phyloP scores from a whole-genome alignment of 1,140 invertebrate species.

The Drosophila orena region DNA sequence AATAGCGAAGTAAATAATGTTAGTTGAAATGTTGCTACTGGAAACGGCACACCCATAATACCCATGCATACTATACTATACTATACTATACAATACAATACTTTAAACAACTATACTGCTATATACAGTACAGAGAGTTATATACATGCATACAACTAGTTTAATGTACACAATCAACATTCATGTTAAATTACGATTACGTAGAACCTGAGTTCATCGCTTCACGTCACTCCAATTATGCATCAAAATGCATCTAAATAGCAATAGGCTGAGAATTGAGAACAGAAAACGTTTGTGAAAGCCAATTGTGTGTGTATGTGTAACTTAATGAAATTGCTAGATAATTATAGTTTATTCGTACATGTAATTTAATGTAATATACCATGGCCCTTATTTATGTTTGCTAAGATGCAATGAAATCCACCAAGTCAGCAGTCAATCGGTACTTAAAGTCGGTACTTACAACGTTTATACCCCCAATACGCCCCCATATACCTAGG shows the following conservation, averaged over 20 bases:
- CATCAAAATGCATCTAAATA: conserved; percentile 71
- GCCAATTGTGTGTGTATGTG: conserved; percentile 65
- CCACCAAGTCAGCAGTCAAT: conserved; percentile 46
- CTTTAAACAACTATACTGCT: conserved; percentile 23
- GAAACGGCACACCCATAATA: conserved; percentile 57
- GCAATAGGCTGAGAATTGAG: conserved; percentile 49
- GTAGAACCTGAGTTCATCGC: conserved; percentile 61
- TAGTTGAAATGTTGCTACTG: conserved; percentile 72
- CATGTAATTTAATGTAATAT: conserved; percentile 55
- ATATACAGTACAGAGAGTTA: conserved; percentile 47
- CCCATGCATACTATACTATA: conserved; percentile 38
- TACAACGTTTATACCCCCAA: conserved; percentile 24
- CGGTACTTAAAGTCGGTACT: conserved; percentile 66
- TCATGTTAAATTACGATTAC: conserved; percentile 58
- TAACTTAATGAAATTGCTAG: conserved; percentile 80
- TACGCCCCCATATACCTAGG: conserved; percentile 22
- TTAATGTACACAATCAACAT: conserved; percentile 72
- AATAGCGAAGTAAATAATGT: conserved; percentile 79
- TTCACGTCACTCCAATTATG: conserved; percentile 82
- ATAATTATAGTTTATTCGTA: conserved; percentile 77
- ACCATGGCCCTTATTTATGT: conserved; percentile 57
- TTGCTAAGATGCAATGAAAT: conserved; percentile 34
- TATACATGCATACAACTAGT: conserved; percentile 65
- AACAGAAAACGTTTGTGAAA: conserved; percentile 40
- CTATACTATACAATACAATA: conserved; percentile 31